Percentiles rank a stretch among this genome's conserved stretches.
phyloP scores from a whole-genome alignment of 2,888 invertebrate genomes.

The Caenorhabditis wallacei region DNA sequence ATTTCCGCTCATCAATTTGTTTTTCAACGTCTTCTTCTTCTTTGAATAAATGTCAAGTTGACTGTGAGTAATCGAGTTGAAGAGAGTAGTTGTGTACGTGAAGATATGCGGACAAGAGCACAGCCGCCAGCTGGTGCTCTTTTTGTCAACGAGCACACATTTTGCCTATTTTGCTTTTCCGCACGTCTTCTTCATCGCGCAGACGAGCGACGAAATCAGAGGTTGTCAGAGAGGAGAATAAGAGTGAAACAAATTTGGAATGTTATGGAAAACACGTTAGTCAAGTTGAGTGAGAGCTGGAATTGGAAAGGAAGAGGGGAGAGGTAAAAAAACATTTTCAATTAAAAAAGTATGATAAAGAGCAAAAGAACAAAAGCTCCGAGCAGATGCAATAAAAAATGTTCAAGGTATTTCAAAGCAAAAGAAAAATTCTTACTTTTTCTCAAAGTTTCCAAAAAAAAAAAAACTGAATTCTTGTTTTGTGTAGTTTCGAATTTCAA shows the following conservation, averaged over 20 bases:
- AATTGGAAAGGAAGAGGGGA: neutral
- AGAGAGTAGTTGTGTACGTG: conserved; percentile 51
- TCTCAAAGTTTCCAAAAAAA: too few relatives aligned
- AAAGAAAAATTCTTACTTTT: neutral
- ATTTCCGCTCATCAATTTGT: neutral
- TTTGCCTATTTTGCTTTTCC: conserved; percentile 49
- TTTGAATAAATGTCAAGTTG: conserved; percentile 34
- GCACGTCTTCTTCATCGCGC: conserved; percentile 54
- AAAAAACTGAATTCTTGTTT: neutral
- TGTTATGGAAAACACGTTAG: conserved; percentile 43
- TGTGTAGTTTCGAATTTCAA: neutral
- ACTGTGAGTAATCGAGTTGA: conserved; percentile 52
- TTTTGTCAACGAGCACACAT: conserved; percentile 37
- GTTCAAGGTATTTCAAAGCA: neutral
- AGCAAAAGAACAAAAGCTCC: neutral
- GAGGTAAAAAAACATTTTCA: neutral
- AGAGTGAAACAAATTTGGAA: conserved; percentile 45
- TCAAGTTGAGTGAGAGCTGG: neutral
- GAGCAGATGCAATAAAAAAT: neutral
- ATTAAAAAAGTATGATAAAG: neutral
- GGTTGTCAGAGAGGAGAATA: conserved; percentile 13
- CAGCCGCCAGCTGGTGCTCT: conserved; percentile 48
- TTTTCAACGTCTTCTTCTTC: neutral
- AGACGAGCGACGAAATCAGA: conserved; percentile 45
- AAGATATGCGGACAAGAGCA: conserved; percentile 41